Base-by-base conservation (phyloP, 92 coral and sea anemone genomes). In the Paragorgia papillata region DNA sequence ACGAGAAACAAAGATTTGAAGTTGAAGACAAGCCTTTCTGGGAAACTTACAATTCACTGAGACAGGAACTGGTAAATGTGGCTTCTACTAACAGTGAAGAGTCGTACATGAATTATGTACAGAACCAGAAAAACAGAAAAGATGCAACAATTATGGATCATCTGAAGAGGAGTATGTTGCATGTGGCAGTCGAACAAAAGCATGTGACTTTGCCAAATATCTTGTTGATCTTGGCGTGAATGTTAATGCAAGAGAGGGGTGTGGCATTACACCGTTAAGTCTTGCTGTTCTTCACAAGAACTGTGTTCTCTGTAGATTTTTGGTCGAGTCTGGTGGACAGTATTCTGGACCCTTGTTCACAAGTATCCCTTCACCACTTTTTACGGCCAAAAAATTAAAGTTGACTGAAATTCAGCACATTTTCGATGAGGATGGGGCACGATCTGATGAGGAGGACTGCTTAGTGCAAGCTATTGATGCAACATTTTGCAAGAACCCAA, bases 121-220 rank as follows among this genome's bases (percentile, higher is more conserved):
- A 50, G 31, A 62, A 18, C 26, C 64, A 34, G 25, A 63, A 57
- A 2, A 44, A 80, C 21, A 32, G 6, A 26, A 61, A 19, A 13
- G 29, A 50, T 3, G 57, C 74, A 21, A 39, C 0, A 22, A 65
- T 50, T 2, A 64, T 21, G 28, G 86, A 82, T 37, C 86, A 82
- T 24, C 66, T 82, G 26, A 37, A 40, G 34, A 51, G 86, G 43
- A 33, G 68, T 75, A 28, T 82, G 0, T 60, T 82, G 24, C 86
- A 82, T 53, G 86, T 82, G 24, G 86, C 82, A 1, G 86, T 82
- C 1, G 86, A 75, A 64, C 82, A 56, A 51, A 54, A 53, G 1
- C 50, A 75, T 19, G 66, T 30, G 74, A 10, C 28, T 29, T 82
- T 64, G 82, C 73, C 2, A 74, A 75, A 37, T 74, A 60, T 74